Base-by-base conservation (phyloP, 2,113 vertebrate genomes). In the Poecile atricapillus region DNA sequence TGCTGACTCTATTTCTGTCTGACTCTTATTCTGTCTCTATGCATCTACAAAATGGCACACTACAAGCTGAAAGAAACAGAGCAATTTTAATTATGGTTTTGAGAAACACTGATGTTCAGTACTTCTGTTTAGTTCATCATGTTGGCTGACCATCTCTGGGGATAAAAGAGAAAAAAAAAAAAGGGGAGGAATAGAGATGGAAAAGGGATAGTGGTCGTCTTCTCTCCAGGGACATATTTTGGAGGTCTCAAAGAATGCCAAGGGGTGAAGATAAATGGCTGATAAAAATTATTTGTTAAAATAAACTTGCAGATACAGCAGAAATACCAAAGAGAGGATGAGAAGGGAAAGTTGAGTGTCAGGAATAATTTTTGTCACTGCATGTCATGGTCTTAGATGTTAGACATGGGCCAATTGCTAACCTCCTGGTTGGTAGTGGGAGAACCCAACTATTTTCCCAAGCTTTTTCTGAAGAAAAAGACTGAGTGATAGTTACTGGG, bases 341-440 rank as follows among this genome's bases (percentile, higher is more conserved):
- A 88, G 87, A 95, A 92, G 68, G 64, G 53, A 95, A 94, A 95
- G 69, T 4, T 49, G 82, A 78, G 25, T 93, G 94, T 94, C 92
- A 95, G n/a, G 64, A 96, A 64, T 70, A 93, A 96, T 96, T 96
- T 94, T 86, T 94, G 64, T 96, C 92, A 93, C 47, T 86, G 69
- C 28, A 49, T 80, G 35, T 60, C 67, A 76, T 69, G 39, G 50
- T 75, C 75, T 93, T 88, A 50, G 33, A 80, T 74, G 82, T 91
- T 94, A 86, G 84, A 74, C 39, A 20, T 62, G 90, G 79, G 71
- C 90, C 95, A 88, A 5, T 83, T 82, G 49, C 67, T 86, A 94
- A 94, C 90, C 78, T 90, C 33, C 64, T 83, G 23, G 27, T 74
- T 85, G 39, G 55, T 91, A 83, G 17, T 70, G 75, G 93, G 91